These are phyloP conservation scores for Asobara japonica DNA, from an alignment of 1,140 invertebrate species.

Conservation along the genomic window DNA sequence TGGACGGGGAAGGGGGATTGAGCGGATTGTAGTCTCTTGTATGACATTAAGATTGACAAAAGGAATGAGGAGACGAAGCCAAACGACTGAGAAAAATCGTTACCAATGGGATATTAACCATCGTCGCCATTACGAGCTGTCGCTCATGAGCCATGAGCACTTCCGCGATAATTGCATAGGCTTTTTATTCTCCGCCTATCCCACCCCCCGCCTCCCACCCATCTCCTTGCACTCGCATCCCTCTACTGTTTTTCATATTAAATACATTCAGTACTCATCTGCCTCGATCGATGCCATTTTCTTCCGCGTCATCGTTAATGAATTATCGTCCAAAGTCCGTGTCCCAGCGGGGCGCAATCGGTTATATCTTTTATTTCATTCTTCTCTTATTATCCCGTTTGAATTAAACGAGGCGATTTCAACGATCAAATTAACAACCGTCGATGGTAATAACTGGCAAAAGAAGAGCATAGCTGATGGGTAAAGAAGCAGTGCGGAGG, in stretches of 20 bases:
- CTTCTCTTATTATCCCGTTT: constrained; percentile 34
- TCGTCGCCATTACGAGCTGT: neutral
- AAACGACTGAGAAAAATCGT: constrained; percentile 6
- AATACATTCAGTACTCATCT: neutral
- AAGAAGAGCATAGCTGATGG: neutral
- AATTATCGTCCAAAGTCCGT: constrained; percentile 41
- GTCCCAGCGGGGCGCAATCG: constrained; percentile 32
- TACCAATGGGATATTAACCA: constrained; percentile 8
- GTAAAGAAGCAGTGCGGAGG: neutral
- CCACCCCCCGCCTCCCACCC: neutral
- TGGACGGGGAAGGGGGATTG: neutral
- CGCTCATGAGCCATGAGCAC: neutral
- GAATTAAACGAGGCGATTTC: constrained; percentile 40
- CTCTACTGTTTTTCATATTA: neutral
- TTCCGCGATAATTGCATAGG: constrained; percentile 25
- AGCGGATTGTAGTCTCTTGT: constrained; percentile 1
- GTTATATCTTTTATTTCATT: constrained; percentile 28
- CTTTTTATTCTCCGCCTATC: neutral
- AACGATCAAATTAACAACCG: constrained; percentile 42
- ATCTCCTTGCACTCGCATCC: neutral
- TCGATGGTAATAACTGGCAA: constrained; percentile 13
- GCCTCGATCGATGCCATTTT: constrained; percentile 29
- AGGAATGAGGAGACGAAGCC: neutral
- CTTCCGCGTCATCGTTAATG: constrained; percentile 42
- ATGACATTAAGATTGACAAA: constrained; percentile 16